These are phyloP conservation scores for Phataginus tricuspis DNA, from an alignment of 2,797 vertebrate genomes.

Conservation along the genomic window DNA sequence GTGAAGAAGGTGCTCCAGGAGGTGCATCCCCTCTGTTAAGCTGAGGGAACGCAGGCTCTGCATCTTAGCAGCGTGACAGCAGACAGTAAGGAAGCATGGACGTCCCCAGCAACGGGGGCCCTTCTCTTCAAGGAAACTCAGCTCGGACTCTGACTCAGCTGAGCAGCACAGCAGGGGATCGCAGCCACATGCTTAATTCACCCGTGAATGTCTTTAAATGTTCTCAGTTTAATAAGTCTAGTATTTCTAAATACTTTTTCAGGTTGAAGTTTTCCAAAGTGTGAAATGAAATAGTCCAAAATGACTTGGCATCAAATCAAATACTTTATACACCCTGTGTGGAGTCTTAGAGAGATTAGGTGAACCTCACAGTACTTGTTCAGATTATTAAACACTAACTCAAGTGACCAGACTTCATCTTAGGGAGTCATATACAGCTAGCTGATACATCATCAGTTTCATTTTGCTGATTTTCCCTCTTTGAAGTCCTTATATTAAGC, in stretches of 20 bases:
- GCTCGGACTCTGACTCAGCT: neutral
- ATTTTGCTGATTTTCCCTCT: conserved; percentile 16
- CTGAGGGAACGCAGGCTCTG: neutral
- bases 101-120: too few relatives aligned
- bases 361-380: neutral
- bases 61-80: neutral
- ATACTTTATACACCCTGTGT: neutral
- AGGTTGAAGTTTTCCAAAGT: neutral
- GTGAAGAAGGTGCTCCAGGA: neutral
- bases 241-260: neutral
- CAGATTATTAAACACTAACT: neutral
- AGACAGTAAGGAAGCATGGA: neutral
- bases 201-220: neutral
- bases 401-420: neutral
- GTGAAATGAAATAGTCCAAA: neutral
- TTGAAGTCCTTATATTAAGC: neutral
- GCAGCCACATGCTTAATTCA: neutral
- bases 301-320: neutral
- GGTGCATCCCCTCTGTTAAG: neutral
- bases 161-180: neutral
- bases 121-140: neutral
- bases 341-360: neutral
- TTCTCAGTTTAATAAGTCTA: neutral
- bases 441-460: neutral
- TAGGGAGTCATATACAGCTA: neutral